These are phyloP conservation scores for Agriopis leucophaearia DNA, from an alignment of 2,888 invertebrate species.

Conservation along the genomic window DNA sequence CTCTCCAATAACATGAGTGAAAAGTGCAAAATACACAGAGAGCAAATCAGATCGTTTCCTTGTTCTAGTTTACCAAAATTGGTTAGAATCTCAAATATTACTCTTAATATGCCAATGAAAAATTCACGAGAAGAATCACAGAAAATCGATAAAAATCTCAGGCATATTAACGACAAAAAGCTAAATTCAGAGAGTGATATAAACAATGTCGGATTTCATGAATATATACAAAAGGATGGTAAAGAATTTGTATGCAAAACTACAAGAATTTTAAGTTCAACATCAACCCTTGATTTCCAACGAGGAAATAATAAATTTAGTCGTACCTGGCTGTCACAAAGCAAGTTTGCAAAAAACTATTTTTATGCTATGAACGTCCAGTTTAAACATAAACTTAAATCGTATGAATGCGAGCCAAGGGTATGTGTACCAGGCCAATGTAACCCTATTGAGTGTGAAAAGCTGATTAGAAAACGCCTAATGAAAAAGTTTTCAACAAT, in stretches of 20 bases:
- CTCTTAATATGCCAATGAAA: neutral
- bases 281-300: neutral
- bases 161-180: neutral
- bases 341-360: neutral
- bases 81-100: neutral
- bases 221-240: neutral
- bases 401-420: slow-evolving; percentile 58
- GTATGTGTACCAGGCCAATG: slow-evolving; percentile 56
- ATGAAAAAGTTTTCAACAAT: slow-evolving; percentile 7
- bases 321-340: neutral
- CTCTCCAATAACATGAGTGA: neutral
- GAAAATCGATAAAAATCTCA: neutral
- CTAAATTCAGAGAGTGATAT: neutral
- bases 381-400: slow-evolving; percentile 38
- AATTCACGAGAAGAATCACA: neutral
- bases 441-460: slow-evolving; percentile 48
- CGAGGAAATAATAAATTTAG: neutral
- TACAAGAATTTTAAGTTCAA: neutral
- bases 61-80: neutral
- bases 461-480: slow-evolving; percentile 8
- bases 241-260: neutral
- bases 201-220: neutral
- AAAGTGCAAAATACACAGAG: neutral
- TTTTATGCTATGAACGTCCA: slow-evolving; percentile 7
- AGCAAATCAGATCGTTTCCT: neutral